Evolutionary conservation across 1,140 invertebrate species (phyloP).

Genomic region (Sycophaga agraensis): DNA sequence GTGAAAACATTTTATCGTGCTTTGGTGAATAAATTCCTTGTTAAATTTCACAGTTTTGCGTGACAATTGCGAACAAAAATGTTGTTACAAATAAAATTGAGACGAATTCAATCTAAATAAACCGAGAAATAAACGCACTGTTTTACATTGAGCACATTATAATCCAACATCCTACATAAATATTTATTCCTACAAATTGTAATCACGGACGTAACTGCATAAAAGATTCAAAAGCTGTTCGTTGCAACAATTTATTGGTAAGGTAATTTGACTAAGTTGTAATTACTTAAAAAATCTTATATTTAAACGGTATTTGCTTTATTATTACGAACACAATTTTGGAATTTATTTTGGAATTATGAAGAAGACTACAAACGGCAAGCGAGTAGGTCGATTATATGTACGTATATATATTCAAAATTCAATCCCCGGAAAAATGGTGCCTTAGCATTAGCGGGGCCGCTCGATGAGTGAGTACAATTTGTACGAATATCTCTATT

Average conservation of each 20-base stretch:
- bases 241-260: too few relatives aligned
- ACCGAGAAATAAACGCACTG: background rate
- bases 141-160: background rate
- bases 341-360: too few relatives aligned
- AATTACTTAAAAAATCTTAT: background rate
- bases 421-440: background rate
- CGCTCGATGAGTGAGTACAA: too few relatives aligned
- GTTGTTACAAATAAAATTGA: background rate
- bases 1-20: slow-evolving; percentile 1
- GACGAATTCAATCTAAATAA: background rate
- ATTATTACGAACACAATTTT: too few relatives aligned
- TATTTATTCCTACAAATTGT: background rate
- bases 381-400: too few relatives aligned
- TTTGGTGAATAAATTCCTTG: background rate
- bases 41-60: background rate
- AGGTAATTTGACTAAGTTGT: background rate
- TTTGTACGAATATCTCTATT: background rate
- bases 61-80: background rate
- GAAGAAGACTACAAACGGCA: too few relatives aligned
- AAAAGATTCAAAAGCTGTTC: too few relatives aligned
- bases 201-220: too few relatives aligned
- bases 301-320: too few relatives aligned
- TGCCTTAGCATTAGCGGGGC: background rate
- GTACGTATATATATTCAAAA: background rate
- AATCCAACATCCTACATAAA: too few relatives aligned